Percentiles rank a stretch among this genome's conserved stretches.
Evolutionary conservation across 2,888 invertebrate species (phyloP).

Genomic region (Heteromurus nitidus): DNA sequence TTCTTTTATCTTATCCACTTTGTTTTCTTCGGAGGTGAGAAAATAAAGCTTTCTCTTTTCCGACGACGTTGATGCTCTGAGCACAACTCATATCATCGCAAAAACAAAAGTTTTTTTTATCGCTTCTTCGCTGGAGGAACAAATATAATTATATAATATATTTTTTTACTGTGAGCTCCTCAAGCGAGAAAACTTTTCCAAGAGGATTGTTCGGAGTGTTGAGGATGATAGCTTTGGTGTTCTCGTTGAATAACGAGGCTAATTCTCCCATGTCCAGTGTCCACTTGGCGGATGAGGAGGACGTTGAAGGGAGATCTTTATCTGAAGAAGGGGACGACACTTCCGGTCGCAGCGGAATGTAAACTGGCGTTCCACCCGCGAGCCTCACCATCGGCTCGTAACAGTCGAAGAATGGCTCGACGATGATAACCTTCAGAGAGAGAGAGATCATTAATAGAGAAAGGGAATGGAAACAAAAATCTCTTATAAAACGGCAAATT

Average conservation of each 20-base stretch:
- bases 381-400: conserved; percentile 95
- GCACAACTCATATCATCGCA: neutral
- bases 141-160: no score
- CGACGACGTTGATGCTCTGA: no score
- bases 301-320: conserved; percentile 78
- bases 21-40: no score
- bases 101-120: neutral
- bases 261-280: conserved; percentile 89
- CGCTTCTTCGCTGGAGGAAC: neutral
- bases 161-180: conserved; percentile 78
- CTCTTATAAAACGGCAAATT: no score
- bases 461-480: neutral
- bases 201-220: conserved; percentile 99
- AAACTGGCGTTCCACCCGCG: conserved; percentile 90
- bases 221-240: conserved; percentile 94
- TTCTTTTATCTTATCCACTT: no score
- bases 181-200: conserved; percentile 88
- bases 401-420: conserved; percentile 99
- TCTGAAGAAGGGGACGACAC: conserved; percentile 37
- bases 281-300: conserved; percentile 87
- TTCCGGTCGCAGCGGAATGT: conserved; percentile 90
- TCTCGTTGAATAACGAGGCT: conserved; percentile 85
- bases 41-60: no score
- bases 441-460: neutral
- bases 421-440: conserved; percentile 85